Percentiles rank a stretch among this genome's conserved stretches.
phyloP scores from a whole-genome alignment of 2,888 invertebrate species.

The Diploptera punctata region DNA sequence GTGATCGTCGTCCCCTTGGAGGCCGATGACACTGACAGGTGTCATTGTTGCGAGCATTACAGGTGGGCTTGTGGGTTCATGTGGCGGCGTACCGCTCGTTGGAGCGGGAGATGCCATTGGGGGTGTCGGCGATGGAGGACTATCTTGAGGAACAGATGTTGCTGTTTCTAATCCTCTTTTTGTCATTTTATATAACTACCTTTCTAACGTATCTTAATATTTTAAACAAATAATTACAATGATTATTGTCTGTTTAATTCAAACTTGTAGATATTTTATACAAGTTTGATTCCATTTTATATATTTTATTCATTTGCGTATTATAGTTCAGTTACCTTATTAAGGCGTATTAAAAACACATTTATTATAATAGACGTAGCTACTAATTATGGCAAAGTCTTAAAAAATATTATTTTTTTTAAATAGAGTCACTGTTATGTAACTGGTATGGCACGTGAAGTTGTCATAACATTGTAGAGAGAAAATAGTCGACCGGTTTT shows the following conservation, averaged over 20 bases:
- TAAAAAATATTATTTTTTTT: too few relatives aligned
- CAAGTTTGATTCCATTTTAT: too few relatives aligned
- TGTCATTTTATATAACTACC: constrained; percentile 18
- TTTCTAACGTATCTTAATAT: too few relatives aligned
- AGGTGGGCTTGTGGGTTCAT: constrained; percentile 70
- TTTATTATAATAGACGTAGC: too few relatives aligned
- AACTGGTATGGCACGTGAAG: constrained; percentile 23
- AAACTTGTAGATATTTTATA: too few relatives aligned
- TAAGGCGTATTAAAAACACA: too few relatives aligned
- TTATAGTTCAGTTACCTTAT: too few relatives aligned
- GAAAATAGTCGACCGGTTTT: constrained; percentile 19
- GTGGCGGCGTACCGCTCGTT: constrained; percentile 52
- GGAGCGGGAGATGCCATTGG: constrained; percentile 56
- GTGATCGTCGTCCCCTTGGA: constrained; percentile 62
- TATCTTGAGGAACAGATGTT: constrained; percentile 7
- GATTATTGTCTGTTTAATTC: too few relatives aligned
- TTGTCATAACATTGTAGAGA: background rate
- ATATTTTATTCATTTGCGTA: too few relatives aligned
- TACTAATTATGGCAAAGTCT: too few relatives aligned
- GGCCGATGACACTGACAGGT: constrained; percentile 82
- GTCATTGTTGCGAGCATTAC: constrained; percentile 87
- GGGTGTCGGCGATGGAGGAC: constrained; percentile 39
- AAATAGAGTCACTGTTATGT: background rate
- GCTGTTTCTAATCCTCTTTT: constrained; percentile 17
- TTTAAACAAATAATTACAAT: too few relatives aligned